A percentile compares a stretch with the other conserved stretches of the same genome.
phyloP scores from a whole-genome alignment of 2,113 vertebrate genomes.

The Sander vitreus region DNA sequence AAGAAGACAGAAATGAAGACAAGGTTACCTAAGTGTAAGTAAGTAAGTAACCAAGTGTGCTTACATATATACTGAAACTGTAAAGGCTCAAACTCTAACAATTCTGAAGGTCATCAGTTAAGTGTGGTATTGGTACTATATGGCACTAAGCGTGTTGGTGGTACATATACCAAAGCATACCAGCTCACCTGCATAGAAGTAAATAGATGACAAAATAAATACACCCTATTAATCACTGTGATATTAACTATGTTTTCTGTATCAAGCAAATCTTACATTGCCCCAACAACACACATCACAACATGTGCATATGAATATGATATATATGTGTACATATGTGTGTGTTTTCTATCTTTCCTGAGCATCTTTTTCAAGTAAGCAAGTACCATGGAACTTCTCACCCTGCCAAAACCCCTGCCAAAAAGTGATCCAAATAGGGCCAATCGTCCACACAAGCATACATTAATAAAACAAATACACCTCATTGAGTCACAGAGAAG shows the following conservation, averaged over 20 bases:
- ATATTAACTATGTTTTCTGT: not conserved
- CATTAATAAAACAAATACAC: conserved; percentile 77
- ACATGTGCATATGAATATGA: not conserved
- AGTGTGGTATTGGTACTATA: not conserved
- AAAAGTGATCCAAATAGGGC: conserved; percentile 35
- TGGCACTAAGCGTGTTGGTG: not conserved
- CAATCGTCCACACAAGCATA: conserved; percentile 54
- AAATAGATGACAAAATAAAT: not conserved
- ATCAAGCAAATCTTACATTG: not conserved
- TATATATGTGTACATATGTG: not conserved
- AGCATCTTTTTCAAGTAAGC: not conserved
- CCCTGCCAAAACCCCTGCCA: not conserved
- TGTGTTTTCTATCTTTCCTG: not conserved
- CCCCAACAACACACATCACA: not conserved
- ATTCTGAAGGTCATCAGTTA: not conserved
- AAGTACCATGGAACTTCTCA: conserved; percentile 4
- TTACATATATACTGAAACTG: not conserved
- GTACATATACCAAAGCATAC: not conserved
- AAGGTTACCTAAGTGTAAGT: no score
- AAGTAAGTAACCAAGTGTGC: no score
- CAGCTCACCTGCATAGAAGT: not conserved
- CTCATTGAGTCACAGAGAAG: conserved; percentile 52
- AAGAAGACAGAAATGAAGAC: not conserved
- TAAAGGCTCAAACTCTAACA: not conserved
- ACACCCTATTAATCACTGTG: not conserved